Conservation (phyloP, 2,888 invertebrate genomes). For the Entomobrya proxima region DNA sequence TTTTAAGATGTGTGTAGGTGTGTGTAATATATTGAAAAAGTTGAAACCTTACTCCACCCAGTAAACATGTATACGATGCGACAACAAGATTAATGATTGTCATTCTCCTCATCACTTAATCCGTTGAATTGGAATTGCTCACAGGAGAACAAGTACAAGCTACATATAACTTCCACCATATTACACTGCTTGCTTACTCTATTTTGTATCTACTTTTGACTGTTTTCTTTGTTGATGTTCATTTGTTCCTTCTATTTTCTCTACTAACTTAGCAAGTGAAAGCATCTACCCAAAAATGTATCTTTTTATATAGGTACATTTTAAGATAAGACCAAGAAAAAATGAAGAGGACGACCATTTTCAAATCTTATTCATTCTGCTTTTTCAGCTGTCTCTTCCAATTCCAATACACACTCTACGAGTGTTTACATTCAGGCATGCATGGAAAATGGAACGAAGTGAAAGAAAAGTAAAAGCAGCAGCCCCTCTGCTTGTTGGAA, state of each 20-base stretch:
- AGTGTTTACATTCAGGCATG: conserved; percentile 12
- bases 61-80: conserved; percentile 14
- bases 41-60: background rate
- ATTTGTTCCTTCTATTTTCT: background rate
- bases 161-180: too few species aligned
- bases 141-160: conserved; percentile 55
- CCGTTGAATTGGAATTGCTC: conserved; percentile 73
- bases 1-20: background rate
- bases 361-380: conserved; percentile 29
- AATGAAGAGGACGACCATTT: conserved; percentile 36
- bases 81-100: conserved; percentile 75
- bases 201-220: too few species aligned
- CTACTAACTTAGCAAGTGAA: background rate
- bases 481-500: too few species aligned
- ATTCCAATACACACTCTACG: background rate
- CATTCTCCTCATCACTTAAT: conserved; percentile 75
- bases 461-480: background rate
- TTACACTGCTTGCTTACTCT: too few species aligned
- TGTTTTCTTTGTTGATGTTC: background rate
- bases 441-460: conserved; percentile 5
- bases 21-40: background rate
- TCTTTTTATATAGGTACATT: background rate
- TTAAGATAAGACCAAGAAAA: background rate
- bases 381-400: conserved; percentile 35
- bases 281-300: too few species aligned